A percentile compares a stretch with the other conserved stretches of the same genome.
Evolutionary conservation across 1,140 invertebrate genomes (phyloP).

Genomic region (Ganaspis sp.): DNA sequence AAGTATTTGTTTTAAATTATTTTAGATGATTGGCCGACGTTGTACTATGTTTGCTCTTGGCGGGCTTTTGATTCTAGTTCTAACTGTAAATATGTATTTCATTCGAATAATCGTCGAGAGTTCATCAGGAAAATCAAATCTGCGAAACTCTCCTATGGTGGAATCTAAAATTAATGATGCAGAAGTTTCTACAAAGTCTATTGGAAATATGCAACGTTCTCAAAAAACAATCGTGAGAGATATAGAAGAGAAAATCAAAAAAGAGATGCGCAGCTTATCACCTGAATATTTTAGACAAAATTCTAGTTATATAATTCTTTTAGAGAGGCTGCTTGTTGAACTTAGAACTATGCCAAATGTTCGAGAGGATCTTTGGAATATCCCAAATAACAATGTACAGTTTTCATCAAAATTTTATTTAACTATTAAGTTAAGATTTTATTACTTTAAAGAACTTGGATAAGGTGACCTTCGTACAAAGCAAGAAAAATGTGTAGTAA

Average conservation of each 20-base stretch:
- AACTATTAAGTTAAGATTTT: background rate
- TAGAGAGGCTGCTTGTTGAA: slow-evolving; percentile 64
- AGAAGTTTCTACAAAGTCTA: slow-evolving; percentile 38
- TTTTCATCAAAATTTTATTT: slow-evolving; percentile 1
- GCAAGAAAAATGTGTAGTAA: no score
- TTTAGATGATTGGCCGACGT: slow-evolving; percentile 71
- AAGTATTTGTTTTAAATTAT: slow-evolving; percentile 42
- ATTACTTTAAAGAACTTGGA: no score
- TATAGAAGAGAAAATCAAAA: slow-evolving; percentile 61
- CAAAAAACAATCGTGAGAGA: slow-evolving; percentile 49
- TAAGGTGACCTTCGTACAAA: no score
- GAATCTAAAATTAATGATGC: slow-evolving; percentile 50
- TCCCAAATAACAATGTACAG: slow-evolving; percentile 68
- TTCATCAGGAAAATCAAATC: slow-evolving; percentile 57
- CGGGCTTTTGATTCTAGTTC: slow-evolving; percentile 68
- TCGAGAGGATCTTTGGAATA: slow-evolving; percentile 64
- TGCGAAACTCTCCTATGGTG: slow-evolving; percentile 49
- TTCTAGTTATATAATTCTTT: slow-evolving; percentile 56
- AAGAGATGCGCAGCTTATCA: slow-evolving; percentile 61
- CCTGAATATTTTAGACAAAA: slow-evolving; percentile 69
- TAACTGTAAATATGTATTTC: slow-evolving; percentile 65
- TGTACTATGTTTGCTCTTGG: slow-evolving; percentile 66
- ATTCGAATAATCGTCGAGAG: slow-evolving; percentile 71
- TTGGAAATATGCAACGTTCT: slow-evolving; percentile 42
- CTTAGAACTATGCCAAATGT: slow-evolving; percentile 59